A percentile compares a stretch with the other conserved stretches of the same genome.
Conservation (phyloP, 1,140 invertebrate genomes). For the Grapholita molesta region DNA sequence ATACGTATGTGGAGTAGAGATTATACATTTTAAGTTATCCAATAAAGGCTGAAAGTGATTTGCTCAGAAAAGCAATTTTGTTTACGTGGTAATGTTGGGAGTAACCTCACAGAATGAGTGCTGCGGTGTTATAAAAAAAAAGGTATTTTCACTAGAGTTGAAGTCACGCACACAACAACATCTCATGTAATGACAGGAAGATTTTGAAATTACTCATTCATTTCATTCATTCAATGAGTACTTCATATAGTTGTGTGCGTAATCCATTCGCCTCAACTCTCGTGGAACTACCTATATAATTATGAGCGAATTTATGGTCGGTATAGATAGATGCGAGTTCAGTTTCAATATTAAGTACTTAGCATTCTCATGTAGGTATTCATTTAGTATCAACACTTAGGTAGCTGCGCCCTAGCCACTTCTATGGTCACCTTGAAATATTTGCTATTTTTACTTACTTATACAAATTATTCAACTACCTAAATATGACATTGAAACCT, state of each 20-base stretch:
- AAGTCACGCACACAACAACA: no score
- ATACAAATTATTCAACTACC: not conserved
- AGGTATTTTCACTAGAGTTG: no score
- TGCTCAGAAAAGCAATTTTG: conserved; percentile 25
- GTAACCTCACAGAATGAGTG: not conserved
- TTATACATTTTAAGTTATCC: not conserved
- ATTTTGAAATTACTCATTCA: no score
- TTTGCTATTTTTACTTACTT: not conserved
- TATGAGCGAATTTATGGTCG: conserved; percentile 7
- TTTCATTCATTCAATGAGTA: no score
- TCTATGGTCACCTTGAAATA: not conserved
- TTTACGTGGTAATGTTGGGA: not conserved
- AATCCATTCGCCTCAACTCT: no score
- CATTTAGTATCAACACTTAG: not conserved
- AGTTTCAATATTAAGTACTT: not conserved
- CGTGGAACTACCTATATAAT: no score
- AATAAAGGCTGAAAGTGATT: conserved; percentile 31
- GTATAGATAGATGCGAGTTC: not conserved
- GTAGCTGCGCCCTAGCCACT: not conserved
- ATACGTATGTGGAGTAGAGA: not conserved
- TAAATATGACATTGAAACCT: not conserved
- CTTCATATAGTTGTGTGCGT: no score
- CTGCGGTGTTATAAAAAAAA: not conserved
- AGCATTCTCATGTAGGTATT: no score
- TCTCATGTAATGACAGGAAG: no score